Evolutionary conservation across 2,888 invertebrate genomes (phyloP), one percentile per base, ranked within the genome.

Genomic region (Ptilodon capucinus): DNA sequence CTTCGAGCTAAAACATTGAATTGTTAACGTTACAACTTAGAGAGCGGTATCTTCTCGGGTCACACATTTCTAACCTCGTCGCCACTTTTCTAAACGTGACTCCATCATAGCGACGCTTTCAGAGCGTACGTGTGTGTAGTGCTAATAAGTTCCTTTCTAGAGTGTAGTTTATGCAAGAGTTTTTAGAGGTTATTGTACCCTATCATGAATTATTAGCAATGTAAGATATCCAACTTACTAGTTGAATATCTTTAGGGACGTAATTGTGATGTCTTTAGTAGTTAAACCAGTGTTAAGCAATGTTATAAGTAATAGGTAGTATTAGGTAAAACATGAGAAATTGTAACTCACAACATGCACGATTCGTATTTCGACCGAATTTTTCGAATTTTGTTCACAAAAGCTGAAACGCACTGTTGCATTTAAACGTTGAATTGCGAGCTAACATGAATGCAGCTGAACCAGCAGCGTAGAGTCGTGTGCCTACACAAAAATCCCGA

Each of bases 31-130:
- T 57, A 53, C 61, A 54, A 49, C 57, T 28, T 28, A 11, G 4
- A n/a, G n/a, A 8, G 67, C 62, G 59, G 53, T 58, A 55, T 68
- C 64, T 65, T 60, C 58, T 60, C 44, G 54, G 55, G 52, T 64
- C 69, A 67, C 28, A 70, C 64, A 74, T 69, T 71, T 72, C 68
- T 70, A 71, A 65, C 71, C 72, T 65, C 72, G 73, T 74, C 69
- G 67, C 66, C 60, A 65, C 60, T 58, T 56, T 48, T 61, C 68
- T 64, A 60, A 63, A 74, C 75, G 70, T 67, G 68, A 65, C 67
- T 68, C 62, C 59, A 67, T 64, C 57, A 60, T 65, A 53, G 58
- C 55, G 64, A 51, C 54, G 52, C 44, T 56, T 57, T 42, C 64
- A 67, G 56, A 46, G 49, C 46, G 46, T 44, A 42, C 39, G 38